A percentile compares a stretch with the other conserved stretches of the same genome.
These are phyloP conservation scores for Boloria euphrosyne DNA, from an alignment of 2,888 invertebrate species.

Conservation along the genomic window DNA sequence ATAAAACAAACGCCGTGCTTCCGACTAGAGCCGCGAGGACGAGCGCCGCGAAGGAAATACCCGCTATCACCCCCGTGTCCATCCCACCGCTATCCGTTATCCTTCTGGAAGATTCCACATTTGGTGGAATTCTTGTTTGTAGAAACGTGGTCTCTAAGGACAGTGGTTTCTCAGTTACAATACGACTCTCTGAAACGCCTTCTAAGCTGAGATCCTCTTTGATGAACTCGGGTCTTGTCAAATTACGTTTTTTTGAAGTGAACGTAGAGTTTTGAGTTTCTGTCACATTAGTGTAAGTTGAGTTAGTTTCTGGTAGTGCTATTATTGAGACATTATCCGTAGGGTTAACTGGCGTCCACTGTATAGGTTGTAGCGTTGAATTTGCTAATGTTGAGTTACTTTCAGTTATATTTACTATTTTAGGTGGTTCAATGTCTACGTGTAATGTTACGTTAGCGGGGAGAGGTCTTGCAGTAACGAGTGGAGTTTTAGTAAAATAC, in stretches of 20 bases:
- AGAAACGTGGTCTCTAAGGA: conserved; percentile 72
- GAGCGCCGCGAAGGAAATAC: conserved; percentile 86
- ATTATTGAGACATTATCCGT: conserved; percentile 49
- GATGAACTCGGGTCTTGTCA: conserved; percentile 63
- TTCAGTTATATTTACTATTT: conserved; percentile 31
- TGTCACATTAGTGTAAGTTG: conserved; percentile 54
- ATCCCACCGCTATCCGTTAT: conserved; percentile 69
- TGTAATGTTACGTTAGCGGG: conserved; percentile 48
- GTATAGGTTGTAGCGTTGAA: conserved; percentile 52
- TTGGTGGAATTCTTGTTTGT: conserved; percentile 71
- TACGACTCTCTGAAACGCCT: conserved; percentile 65
- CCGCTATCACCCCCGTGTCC: conserved; percentile 85
- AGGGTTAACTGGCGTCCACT: conserved; percentile 62
- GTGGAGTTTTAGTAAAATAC: conserved; percentile 67
- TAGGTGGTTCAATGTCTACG: conserved; percentile 46
- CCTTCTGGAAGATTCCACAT: conserved; percentile 69
- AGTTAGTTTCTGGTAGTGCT: conserved; percentile 51
- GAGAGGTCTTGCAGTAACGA: conserved; percentile 46
- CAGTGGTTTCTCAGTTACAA: conserved; percentile 73
- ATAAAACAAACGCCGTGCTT: conserved; percentile 85
- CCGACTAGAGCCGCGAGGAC: conserved; percentile 84
- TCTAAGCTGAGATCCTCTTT: conserved; percentile 62
- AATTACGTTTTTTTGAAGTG: conserved; percentile 59
- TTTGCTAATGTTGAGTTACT: conserved; percentile 42
- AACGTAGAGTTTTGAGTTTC: conserved; percentile 62